phyloP scores from a whole-genome alignment of 2,113 vertebrate genomes.

The Pygoscelis antarcticus region DNA sequence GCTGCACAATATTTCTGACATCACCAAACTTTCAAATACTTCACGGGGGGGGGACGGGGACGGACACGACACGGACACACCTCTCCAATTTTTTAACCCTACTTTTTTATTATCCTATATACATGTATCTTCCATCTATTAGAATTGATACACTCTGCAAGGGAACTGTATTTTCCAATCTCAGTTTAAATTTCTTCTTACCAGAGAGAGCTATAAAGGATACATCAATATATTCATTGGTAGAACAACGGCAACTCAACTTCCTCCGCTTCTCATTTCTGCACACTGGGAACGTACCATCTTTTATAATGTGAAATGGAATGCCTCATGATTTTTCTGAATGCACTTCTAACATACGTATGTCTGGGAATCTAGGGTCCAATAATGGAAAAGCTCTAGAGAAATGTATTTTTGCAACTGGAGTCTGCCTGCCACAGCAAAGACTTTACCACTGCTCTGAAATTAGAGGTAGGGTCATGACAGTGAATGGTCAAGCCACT shows the following conservation, averaged over 20 bases:
- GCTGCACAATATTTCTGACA: background rate
- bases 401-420: conserved; percentile 6
- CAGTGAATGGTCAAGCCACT: background rate
- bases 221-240: conserved; percentile 1
- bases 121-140: background rate
- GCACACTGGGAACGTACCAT: background rate
- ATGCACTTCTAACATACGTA: background rate
- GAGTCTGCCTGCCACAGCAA: background rate
- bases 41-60: background rate
- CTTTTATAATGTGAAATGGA: conserved; percentile 20
- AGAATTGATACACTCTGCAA: background rate
- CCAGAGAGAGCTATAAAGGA: conserved; percentile 21
- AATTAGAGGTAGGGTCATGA: background rate
- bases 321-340: conserved; percentile 28
- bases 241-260: background rate
- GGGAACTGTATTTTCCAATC: conserved; percentile 16
- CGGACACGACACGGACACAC: too few relatives aligned
- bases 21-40: background rate
- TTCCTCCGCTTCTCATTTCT: conserved; percentile 8
- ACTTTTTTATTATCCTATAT: background rate
- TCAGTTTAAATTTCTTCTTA: conserved; percentile 41
- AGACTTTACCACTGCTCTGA: background rate
- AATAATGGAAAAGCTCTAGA: conserved; percentile 14
- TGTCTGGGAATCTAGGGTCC: background rate
- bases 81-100: background rate